Base-by-base conservation (phyloP, 1,140 invertebrate species). In the Lepidurus arcticus region DNA sequence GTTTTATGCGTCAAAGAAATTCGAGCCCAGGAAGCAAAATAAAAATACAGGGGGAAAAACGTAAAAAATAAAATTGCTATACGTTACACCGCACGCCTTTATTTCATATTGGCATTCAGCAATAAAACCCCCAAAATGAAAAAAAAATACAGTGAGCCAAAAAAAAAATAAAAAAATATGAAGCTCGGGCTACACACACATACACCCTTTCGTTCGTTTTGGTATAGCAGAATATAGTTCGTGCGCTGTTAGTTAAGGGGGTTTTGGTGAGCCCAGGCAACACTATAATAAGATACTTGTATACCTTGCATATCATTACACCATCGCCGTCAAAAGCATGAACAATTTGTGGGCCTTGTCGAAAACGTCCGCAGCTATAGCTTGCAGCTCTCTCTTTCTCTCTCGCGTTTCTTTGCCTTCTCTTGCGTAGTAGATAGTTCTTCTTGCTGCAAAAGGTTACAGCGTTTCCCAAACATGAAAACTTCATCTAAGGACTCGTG, bases 241-340 rank as follows among this genome's bases (percentile, higher is more conserved):
- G 53, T 65, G 53, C 53, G 53, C 21, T 65, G 53, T 65, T 65
- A 65, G 53, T 65, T 65, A 65, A 65, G 21, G 53, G 53, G 53
- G 53, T n/a, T 13, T 9, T 65, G 53, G 53, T 16, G 53, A 65
- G 53, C 21, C 47, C 53, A 34, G 34, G 34, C 21, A 65, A 65
- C 53, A 65, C 53, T 65, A 65, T 65, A 65, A 65, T 65, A 65
- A 65, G 53, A 65, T 65, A 65, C 16, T 11, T 65, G 53, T 65
- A 65, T 65, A 65, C 53, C 53, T 65, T 65, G 53, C 53, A 65
- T 65, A 65, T 65, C 53, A 65, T 65, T 65, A 65, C 53, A 65
- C 53, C 53, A 65, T 65, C 53, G 53, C 53, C 53, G 53, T 65
- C 53, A 65, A 65, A 65, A 65, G 53, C 53, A 65, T 65, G 53